These are phyloP conservation scores for Agonopterix heracliana DNA, from an alignment of 2,888 invertebrate species.

Conservation along the genomic window DNA sequence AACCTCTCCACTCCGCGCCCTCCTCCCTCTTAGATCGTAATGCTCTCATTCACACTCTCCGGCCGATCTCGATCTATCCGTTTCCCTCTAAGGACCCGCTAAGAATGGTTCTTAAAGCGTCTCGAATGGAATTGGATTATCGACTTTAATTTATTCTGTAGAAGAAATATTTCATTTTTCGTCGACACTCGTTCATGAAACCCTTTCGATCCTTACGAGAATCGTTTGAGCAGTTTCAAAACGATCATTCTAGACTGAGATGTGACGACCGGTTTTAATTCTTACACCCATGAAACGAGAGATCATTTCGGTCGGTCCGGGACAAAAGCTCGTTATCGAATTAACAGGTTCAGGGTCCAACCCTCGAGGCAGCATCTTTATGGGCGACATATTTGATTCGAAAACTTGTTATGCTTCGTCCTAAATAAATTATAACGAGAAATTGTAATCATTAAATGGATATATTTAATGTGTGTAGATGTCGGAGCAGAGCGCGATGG, in stretches of 20 bases:
- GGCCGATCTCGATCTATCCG: conserved; percentile 69
- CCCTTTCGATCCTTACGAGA: conserved; percentile 59
- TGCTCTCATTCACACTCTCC: conserved; percentile 74
- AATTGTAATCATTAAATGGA: conserved; percentile 74
- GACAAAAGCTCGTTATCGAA: conserved; percentile 66
- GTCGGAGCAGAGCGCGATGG: conserved; percentile 31
- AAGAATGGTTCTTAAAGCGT: conserved; percentile 51
- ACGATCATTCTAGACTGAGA: conserved; percentile 61
- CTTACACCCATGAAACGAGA: conserved; percentile 65
- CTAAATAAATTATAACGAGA: conserved; percentile 76
- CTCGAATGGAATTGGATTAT: conserved; percentile 60
- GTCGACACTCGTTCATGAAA: conserved; percentile 56
- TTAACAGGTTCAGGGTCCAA: conserved; percentile 63
- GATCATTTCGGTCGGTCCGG: conserved; percentile 54
- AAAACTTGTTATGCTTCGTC: conserved; percentile 75
- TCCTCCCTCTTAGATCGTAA: conserved; percentile 51
- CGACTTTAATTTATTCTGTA: conserved; percentile 72
- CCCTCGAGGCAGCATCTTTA: conserved; percentile 73
- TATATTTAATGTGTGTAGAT: conserved; percentile 71
- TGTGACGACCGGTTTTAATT: conserved; percentile 70
- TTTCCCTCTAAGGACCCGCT: conserved; percentile 61
- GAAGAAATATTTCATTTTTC: conserved; percentile 74
- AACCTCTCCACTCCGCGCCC: conserved; percentile 46
- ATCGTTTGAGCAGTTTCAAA: conserved; percentile 54
- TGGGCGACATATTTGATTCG: conserved; percentile 76